Evolutionary conservation across 2,797 vertebrate species (phyloP).

Genomic region (Ptychadena robeensis): DNA sequence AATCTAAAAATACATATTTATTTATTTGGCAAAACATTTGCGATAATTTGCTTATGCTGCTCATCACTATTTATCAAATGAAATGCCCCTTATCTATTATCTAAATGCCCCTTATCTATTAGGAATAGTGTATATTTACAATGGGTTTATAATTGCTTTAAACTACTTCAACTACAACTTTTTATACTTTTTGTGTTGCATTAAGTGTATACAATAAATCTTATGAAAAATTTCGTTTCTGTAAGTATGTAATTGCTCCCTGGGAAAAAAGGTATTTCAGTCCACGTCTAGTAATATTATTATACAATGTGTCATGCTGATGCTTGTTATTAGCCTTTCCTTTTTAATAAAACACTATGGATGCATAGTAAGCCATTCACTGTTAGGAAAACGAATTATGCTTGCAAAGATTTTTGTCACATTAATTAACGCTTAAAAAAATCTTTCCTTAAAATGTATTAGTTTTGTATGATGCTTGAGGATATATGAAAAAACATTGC

Average conservation of each 20-base stretch:
- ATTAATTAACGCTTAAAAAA: conserved; percentile 49
- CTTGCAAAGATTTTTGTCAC: conserved; percentile 45
- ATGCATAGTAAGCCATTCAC: conserved; percentile 21
- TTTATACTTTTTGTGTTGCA: too few relatives aligned
- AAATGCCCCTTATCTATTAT: too few relatives aligned
- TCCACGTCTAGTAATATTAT: background rate
- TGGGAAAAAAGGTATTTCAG: background rate
- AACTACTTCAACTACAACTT: too few relatives aligned
- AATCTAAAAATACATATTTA: too few relatives aligned
- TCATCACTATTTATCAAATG: too few relatives aligned
- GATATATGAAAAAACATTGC: conserved; percentile 33
- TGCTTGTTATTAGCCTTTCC: background rate
- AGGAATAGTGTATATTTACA: too few relatives aligned
- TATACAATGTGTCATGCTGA: conserved; percentile 9
- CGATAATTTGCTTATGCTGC: too few relatives aligned
- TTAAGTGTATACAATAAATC: background rate
- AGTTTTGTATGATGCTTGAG: conserved; percentile 20
- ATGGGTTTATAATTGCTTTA: too few relatives aligned
- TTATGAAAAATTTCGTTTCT: conserved; percentile 3
- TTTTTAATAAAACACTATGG: conserved; percentile 8
- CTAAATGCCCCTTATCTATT: too few relatives aligned
- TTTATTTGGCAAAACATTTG: too few relatives aligned
- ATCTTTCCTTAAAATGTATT: conserved; percentile 47
- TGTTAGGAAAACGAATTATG: conserved; percentile 49
- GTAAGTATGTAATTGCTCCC: background rate